Evolutionary conservation across 2,113 vertebrate species (phyloP).

Genomic region (Enhydra lutris): DNA sequence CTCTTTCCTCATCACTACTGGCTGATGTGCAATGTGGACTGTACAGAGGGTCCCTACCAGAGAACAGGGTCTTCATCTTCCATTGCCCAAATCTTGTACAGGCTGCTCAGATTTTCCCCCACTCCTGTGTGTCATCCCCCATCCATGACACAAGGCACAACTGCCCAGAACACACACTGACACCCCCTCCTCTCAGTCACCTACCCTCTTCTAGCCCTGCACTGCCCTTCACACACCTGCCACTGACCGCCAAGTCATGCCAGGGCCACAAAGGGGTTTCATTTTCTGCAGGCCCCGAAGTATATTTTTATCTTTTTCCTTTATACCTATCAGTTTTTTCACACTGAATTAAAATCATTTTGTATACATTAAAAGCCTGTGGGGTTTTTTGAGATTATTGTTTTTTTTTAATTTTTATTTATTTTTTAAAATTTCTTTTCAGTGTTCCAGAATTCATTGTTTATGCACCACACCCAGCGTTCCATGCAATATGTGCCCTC

Average conservation of each 20-base stretch:
- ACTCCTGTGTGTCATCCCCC: neutral
- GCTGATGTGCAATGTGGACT: neutral
- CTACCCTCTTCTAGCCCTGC: neutral
- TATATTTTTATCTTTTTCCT: neutral
- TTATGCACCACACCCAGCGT: too few relatives aligned
- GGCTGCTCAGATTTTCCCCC: neutral
- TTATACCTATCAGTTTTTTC: neutral
- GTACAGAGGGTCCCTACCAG: neutral
- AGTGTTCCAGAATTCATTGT: too few relatives aligned
- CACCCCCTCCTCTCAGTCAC: neutral
- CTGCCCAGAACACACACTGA: neutral
- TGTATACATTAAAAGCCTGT: neutral
- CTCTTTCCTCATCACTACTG: neutral
- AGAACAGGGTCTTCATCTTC: neutral
- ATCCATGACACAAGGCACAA: neutral
- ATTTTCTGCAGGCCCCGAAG: neutral
- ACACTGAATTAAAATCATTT: neutral
- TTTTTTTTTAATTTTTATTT: neutral
- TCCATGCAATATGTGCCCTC: too few relatives aligned
- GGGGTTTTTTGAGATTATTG: neutral
- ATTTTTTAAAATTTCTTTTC: too few relatives aligned
- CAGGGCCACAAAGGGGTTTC: neutral
- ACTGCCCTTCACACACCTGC: neutral
- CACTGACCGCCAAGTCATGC: neutral
- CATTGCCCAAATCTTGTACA: neutral